Conservation (phyloP, 2,888 invertebrate species). For the Ashinkailepas kermadecensis region DNA sequence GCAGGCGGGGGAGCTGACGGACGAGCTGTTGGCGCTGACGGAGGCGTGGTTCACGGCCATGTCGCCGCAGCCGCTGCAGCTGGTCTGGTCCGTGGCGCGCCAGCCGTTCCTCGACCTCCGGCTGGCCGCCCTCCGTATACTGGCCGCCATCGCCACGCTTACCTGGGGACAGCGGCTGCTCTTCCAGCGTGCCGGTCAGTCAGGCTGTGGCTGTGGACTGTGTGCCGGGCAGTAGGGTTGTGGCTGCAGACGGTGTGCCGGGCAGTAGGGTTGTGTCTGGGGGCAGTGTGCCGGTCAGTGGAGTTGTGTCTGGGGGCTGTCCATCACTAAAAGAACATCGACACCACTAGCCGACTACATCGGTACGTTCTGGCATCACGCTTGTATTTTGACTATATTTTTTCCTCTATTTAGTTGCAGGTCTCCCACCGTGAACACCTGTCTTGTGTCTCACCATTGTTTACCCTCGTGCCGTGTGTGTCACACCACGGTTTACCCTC, state of each 20-base stretch:
- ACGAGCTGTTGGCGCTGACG: slow-evolving; percentile 46
- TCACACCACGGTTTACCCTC: too few relatives aligned
- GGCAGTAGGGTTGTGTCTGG: slow-evolving; percentile 41
- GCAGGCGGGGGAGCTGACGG: slow-evolving; percentile 43
- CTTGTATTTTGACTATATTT: too few relatives aligned
- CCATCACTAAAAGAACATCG: too few relatives aligned
- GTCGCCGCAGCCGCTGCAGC: slow-evolving; percentile 26
- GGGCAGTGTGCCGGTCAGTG: slow-evolving; percentile 27
- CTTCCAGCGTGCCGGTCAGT: slow-evolving; percentile 57
- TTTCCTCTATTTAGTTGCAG: too few relatives aligned
- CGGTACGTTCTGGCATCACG: too few relatives aligned
- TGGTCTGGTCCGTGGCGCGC: slow-evolving; percentile 40
- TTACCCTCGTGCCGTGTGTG: too few relatives aligned
- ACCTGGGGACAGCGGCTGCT: slow-evolving; percentile 72
- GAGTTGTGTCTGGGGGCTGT: background rate
- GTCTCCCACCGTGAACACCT: too few relatives aligned
- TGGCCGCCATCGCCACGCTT: slow-evolving; percentile 60
- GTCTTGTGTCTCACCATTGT: too few relatives aligned
- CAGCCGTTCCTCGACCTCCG: slow-evolving; percentile 77
- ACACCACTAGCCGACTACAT: too few relatives aligned
- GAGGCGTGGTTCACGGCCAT: slow-evolving; percentile 71
- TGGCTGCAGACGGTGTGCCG: slow-evolving; percentile 62
- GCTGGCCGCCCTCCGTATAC: slow-evolving; percentile 56
- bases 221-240: slow-evolving; percentile 49
- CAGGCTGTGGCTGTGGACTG: slow-evolving; percentile 27